These are phyloP conservation scores for Phortica magna DNA, from an alignment of 2,888 invertebrate species.

Conservation along the genomic window DNA sequence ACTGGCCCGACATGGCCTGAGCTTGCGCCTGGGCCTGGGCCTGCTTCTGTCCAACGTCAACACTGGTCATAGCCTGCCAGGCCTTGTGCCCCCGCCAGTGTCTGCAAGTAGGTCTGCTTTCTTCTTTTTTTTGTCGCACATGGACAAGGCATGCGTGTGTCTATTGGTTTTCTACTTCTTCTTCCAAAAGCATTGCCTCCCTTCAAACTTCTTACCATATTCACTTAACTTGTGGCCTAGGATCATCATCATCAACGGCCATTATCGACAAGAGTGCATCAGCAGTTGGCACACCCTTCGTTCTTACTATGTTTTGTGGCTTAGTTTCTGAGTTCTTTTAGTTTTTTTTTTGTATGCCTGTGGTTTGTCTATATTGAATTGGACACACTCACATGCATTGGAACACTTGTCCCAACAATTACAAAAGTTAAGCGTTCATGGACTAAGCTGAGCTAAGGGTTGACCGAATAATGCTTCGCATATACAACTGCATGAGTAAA, in stretches of 20 bases:
- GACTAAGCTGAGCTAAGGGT: slow-evolving; percentile 21
- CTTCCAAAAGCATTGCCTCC: slow-evolving; percentile 61
- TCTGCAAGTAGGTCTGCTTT: slow-evolving; percentile 2
- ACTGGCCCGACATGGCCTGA: background rate
- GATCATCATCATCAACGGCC: slow-evolving; percentile 43
- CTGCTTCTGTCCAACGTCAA: slow-evolving; percentile 26
- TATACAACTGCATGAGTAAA: background rate
- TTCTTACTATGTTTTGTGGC: slow-evolving; percentile 56
- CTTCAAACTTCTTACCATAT: slow-evolving; percentile 49
- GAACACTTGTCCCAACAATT: slow-evolving; percentile 61
- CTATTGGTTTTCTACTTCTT: slow-evolving; percentile 26
- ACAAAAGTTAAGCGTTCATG: slow-evolving; percentile 41
- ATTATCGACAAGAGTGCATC: slow-evolving; percentile 44
- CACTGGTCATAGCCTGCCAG: background rate
- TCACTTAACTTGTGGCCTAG: slow-evolving; percentile 64
- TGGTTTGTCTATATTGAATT: slow-evolving; percentile 37
- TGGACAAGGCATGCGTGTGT: background rate
- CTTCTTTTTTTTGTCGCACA: background rate
- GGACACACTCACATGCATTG: background rate
- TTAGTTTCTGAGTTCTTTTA: slow-evolving; percentile 63
- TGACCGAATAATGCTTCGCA: slow-evolving; percentile 8
- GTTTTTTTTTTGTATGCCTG: slow-evolving; percentile 46
- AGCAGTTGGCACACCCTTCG: slow-evolving; percentile 29
- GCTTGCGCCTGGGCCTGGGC: too few species aligned
- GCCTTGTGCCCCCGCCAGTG: background rate